Conservation (phyloP, 2,888 invertebrate genomes). For the Dryomyza anilis region DNA sequence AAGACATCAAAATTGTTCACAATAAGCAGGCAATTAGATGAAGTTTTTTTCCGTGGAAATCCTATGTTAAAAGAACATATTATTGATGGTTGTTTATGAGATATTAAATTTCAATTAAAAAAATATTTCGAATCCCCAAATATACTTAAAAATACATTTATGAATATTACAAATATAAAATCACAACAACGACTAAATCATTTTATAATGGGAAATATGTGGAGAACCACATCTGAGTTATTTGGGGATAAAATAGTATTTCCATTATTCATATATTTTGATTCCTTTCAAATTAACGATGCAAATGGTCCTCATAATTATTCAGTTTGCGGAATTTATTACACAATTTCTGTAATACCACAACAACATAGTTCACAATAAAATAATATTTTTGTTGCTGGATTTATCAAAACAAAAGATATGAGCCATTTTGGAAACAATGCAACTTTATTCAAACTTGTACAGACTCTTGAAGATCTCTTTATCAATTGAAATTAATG, state of each 20-base stretch:
- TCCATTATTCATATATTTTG: conserved; percentile 22
- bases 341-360: conserved; percentile 17
- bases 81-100: conserved; percentile 27
- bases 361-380: conserved; percentile 24
- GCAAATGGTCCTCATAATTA: conserved; percentile 6
- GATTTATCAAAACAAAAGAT: conserved; percentile 28
- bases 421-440: conserved; percentile 22
- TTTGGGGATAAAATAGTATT: conserved; percentile 10
- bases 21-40: not conserved
- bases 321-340: conserved; percentile 22
- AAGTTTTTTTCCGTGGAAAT: conserved; percentile 23
- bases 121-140: conserved; percentile 28
- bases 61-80: conserved; percentile 31
- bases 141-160: conserved; percentile 24
- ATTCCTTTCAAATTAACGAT: conserved; percentile 27
- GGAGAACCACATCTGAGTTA: conserved; percentile 4
- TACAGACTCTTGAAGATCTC: conserved; percentile 25
- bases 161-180: conserved; percentile 31
- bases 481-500: no score
- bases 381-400: conserved; percentile 27
- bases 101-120: conserved; percentile 32
- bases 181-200: conserved; percentile 24
- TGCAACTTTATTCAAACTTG: conserved; percentile 2
- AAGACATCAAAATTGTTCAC: not conserved
- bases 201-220: conserved; percentile 20